Evolutionary conservation across 92 coral and sea anemone genomes (phyloP).

Genomic region (Nematostella vectensis): DNA sequence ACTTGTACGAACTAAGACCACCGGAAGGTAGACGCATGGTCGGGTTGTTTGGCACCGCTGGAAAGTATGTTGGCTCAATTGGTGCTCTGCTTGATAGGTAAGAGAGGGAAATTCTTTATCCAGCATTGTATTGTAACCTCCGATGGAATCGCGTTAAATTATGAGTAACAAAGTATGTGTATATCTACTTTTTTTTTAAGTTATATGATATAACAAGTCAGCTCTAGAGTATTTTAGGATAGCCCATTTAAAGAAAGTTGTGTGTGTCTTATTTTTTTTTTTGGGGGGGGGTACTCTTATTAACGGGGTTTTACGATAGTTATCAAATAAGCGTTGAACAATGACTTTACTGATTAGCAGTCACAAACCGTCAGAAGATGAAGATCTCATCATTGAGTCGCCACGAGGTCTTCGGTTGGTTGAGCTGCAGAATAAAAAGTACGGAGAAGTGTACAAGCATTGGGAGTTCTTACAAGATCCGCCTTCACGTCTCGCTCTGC

Average conservation of each 20-base stretch:
- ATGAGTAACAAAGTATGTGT: background rate
- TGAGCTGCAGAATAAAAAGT: constrained; percentile 66
- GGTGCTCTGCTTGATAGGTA: constrained; percentile 67
- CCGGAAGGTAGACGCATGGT: constrained; percentile 38
- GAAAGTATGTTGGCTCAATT: constrained; percentile 62
- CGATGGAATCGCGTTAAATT: background rate
- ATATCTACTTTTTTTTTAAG: background rate
- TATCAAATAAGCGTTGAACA: background rate
- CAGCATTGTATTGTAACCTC: background rate
- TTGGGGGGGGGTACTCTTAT: too few species aligned
- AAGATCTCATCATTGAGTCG: constrained; percentile 41
- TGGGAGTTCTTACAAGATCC: constrained; percentile 75
- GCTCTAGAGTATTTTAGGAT: too few species aligned
- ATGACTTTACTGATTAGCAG: background rate
- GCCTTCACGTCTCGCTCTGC: constrained; percentile 54
- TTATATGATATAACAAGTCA: too few species aligned
- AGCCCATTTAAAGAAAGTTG: too few species aligned
- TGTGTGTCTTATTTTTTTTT: too few species aligned
- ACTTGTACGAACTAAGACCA: constrained; percentile 54
- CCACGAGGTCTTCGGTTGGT: constrained; percentile 69
- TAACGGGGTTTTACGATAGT: too few species aligned
- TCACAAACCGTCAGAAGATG: constrained; percentile 2
- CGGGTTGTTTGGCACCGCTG: constrained; percentile 87
- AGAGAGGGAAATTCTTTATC: background rate
- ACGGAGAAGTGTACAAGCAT: constrained; percentile 68